Conservation (phyloP, 2,888 invertebrate species). For the Drosophila bunnanda region DNA sequence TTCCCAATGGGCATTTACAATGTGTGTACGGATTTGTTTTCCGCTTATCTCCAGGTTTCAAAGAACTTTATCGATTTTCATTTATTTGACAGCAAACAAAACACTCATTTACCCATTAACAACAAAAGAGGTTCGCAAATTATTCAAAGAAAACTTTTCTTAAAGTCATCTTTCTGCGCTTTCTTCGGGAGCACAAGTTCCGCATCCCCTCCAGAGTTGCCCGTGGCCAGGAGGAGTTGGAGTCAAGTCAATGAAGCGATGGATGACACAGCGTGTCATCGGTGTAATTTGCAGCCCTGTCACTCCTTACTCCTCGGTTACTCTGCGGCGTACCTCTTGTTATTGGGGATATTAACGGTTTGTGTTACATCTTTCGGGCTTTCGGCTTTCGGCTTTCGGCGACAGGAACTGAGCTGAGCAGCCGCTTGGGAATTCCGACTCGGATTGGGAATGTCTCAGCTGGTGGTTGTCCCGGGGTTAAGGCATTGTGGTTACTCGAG, state of each 20-base stretch:
- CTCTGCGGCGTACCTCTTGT: conserved; percentile 36
- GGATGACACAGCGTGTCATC: conserved; percentile 79
- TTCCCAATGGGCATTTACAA: neutral
- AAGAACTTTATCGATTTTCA: neutral
- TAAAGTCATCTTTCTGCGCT: conserved; percentile 5
- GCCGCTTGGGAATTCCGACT: conserved; percentile 60
- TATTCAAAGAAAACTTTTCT: conserved; percentile 11
- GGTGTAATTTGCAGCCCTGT: conserved; percentile 66
- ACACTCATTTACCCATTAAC: conserved; percentile 11
- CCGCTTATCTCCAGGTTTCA: neutral
- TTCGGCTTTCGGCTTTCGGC: conserved; percentile 70
- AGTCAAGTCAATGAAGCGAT: conserved; percentile 71
- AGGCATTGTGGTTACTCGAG: conserved; percentile 25
- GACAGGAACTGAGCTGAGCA: conserved; percentile 32
- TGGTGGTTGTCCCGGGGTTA: conserved; percentile 35
- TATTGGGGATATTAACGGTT: conserved; percentile 67
- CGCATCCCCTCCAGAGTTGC: neutral
- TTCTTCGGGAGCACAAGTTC: neutral
- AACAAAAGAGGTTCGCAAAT: conserved; percentile 6
- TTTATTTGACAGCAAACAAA: no score
- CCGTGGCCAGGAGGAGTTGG: conserved; percentile 20
- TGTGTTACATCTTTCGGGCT: conserved; percentile 60
- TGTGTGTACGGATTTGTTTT: conserved; percentile 2
- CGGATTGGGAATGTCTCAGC: conserved; percentile 41
- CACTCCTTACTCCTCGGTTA: conserved; percentile 14